Evolutionary conservation across 2,888 invertebrate genomes (phyloP).

Genomic region (Nemoura dubitans): DNA sequence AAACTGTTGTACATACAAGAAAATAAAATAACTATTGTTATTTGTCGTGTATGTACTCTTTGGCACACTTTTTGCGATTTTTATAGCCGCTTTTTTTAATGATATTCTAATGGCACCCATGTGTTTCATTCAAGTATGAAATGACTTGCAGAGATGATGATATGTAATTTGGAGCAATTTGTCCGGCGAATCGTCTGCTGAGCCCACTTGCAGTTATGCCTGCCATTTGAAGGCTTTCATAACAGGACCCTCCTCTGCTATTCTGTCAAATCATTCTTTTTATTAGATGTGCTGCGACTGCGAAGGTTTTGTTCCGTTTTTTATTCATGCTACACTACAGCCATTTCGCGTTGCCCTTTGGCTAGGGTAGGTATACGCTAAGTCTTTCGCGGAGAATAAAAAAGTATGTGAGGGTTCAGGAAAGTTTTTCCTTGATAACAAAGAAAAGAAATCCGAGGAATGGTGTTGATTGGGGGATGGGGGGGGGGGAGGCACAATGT

Average conservation of each 20-base stretch:
- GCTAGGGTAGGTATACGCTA: not conserved
- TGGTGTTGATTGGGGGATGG: constrained; percentile 39
- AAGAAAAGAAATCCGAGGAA: constrained; percentile 30
- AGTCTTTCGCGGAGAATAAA: not conserved
- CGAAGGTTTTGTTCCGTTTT: constrained; percentile 17
- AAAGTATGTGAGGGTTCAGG: constrained; percentile 30
- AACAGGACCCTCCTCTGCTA: constrained; percentile 26
- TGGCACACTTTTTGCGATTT: not conserved
- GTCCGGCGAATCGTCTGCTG: too few species aligned
- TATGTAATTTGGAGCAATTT: too few species aligned
- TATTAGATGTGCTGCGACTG: not conserved
- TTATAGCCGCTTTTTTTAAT: not conserved
- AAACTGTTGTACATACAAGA: not conserved
- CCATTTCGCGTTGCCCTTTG: not conserved
- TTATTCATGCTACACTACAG: not conserved
- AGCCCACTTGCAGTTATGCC: not conserved
- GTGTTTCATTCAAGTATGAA: not conserved
- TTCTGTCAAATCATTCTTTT: constrained; percentile 42
- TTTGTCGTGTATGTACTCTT: not conserved
- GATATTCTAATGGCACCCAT: not conserved
- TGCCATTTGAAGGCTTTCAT: constrained; percentile 25
- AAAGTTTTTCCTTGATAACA: constrained; percentile 40
- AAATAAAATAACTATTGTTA: not conserved
- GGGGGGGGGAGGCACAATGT: constrained; percentile 32
- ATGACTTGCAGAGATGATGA: not conserved